phyloP scores from a whole-genome alignment of 2,113 vertebrate species.

The Cnemophilus loriae region DNA sequence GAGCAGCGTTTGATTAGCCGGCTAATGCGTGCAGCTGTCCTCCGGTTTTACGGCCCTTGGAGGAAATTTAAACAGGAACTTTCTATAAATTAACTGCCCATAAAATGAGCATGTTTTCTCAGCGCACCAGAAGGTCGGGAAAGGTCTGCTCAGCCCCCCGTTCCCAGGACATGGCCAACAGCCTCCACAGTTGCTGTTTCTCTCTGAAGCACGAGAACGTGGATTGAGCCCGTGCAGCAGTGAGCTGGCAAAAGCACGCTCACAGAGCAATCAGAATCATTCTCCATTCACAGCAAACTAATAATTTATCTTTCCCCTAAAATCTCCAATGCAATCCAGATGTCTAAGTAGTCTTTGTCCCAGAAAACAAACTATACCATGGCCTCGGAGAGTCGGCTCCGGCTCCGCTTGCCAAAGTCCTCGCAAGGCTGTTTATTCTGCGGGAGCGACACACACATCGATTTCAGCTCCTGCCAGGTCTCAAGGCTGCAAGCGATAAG shows the following conservation, averaged over 20 bases:
- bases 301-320: background rate
- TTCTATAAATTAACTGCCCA: slow-evolving; percentile 61
- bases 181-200: background rate
- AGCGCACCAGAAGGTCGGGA: background rate
- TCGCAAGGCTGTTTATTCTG: background rate
- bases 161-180: background rate
- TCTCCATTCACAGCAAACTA: slow-evolving; percentile 11
- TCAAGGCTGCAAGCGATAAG: background rate
- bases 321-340: slow-evolving; percentile 14
- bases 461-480: background rate
- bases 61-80: slow-evolving; percentile 62
- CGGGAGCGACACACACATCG: accelerated
- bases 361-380: background rate
- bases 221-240: background rate
- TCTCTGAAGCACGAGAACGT: background rate
- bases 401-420: background rate
- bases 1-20: background rate
- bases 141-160: background rate
- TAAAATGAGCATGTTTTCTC: slow-evolving; percentile 41
- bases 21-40: background rate
- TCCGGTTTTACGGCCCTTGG: slow-evolving; percentile 5
- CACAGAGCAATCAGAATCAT: background rate
- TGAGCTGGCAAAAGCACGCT: background rate
- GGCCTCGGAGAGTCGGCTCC: background rate
- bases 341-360: slow-evolving; percentile 14